These are phyloP conservation scores for Mnemiopsis leidyi DNA, from an alignment of 37 sponge, comb jelly and placozoan genomes.

Conservation along the genomic window DNA sequence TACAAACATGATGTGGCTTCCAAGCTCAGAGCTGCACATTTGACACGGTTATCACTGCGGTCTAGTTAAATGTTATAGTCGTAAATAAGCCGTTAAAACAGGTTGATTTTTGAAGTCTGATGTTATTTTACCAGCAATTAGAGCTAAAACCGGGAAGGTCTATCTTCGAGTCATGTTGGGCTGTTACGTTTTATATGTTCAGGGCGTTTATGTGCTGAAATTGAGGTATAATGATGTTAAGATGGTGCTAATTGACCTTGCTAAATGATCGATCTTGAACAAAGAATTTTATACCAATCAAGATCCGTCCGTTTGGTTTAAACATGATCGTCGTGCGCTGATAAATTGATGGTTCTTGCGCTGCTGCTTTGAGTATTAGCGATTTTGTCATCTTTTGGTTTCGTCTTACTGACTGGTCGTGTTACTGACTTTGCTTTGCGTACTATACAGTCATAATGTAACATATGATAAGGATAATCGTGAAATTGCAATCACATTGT, in stretches of 20 bases:
- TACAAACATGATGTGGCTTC: no score
- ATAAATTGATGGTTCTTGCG: neutral
- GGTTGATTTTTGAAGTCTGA: neutral
- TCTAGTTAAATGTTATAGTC: no score
- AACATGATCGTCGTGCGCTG: neutral
- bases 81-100: neutral
- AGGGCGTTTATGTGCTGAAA: neutral
- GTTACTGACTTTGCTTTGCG: no score
- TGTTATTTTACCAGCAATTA: neutral
- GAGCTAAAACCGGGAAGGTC: neutral
- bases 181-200: neutral
- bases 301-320: neutral
- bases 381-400: neutral
- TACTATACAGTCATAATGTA: no score
- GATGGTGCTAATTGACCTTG: neutral
- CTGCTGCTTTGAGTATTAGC: neutral
- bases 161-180: neutral
- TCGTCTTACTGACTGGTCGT: no score
- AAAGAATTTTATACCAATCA: neutral
- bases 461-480: no score
- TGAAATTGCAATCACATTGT: no score
- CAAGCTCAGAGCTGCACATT: no score
- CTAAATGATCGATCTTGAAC: neutral
- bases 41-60: no score
- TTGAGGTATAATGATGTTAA: neutral